phyloP scores from a whole-genome alignment of 2,113 vertebrate species.

The Zeus faber region DNA sequence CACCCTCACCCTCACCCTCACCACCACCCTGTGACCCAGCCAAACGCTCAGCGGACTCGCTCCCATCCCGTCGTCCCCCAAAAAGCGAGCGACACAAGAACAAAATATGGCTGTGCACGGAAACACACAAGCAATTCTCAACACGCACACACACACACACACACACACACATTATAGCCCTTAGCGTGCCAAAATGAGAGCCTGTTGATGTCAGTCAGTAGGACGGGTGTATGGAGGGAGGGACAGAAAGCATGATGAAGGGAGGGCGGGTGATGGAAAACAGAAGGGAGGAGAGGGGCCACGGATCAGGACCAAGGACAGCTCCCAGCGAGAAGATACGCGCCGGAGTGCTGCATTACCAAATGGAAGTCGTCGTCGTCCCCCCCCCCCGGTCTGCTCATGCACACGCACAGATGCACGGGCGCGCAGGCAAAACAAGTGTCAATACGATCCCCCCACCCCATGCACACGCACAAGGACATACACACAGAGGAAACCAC shows the following conservation, averaged over 20 bases:
- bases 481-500: conserved; percentile 23
- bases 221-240: conserved; percentile 5
- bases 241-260: not conserved
- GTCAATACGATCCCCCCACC: too few relatives aligned
- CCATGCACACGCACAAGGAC: conserved; percentile 17
- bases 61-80: not conserved
- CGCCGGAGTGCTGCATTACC: conserved; percentile 43
- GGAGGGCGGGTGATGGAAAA: not conserved
- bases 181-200: conserved; percentile 56
- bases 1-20: conserved; percentile 9
- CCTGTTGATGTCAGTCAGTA: conserved; percentile 68
- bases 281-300: conserved; percentile 30
- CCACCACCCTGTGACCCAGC: not conserved
- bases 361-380: conserved; percentile 64
- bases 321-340: conserved; percentile 54
- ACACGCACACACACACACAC: conserved; percentile 8
- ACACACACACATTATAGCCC: conserved; percentile 19
- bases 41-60: not conserved
- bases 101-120: not conserved
- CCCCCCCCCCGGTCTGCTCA: conserved; percentile 28
- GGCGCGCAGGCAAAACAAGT: too few relatives aligned
- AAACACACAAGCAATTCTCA: not conserved
- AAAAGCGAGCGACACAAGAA: not conserved
- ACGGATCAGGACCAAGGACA: conserved; percentile 76
- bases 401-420: conserved; percentile 13